A percentile compares a stretch with the other conserved stretches of the same genome.
Conservation (phyloP, 2,797 vertebrate species). For the Loriculus beryllinus region DNA sequence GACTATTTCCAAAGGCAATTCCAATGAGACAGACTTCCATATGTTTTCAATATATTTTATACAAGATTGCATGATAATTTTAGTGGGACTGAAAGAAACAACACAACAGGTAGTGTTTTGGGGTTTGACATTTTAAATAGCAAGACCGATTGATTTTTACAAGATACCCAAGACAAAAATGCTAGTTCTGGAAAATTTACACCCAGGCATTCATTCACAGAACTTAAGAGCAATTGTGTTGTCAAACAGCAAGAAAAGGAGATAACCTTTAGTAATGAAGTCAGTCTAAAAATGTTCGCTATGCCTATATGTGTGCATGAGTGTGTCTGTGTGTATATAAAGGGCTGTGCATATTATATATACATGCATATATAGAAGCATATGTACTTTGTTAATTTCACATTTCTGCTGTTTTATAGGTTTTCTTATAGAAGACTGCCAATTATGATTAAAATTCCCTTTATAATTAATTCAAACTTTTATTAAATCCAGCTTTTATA, state of each 20-base stretch:
- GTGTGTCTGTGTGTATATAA: not conserved
- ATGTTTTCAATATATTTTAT: slow-evolving; percentile 62
- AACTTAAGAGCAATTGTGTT: not conserved
- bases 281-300: not conserved
- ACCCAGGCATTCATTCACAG: not conserved
- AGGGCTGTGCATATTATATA: not conserved
- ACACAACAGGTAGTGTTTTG: slow-evolving; percentile 29
- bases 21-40: slow-evolving; percentile 54
- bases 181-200: not conserved
- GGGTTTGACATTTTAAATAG: slow-evolving; percentile 55
- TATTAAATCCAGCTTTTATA: slow-evolving; percentile 77
- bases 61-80: slow-evolving; percentile 61
- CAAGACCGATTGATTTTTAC: slow-evolving; percentile 33
- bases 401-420: not conserved
- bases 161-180: slow-evolving; percentile 34
- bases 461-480: slow-evolving; percentile 80
- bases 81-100: not conserved
- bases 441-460: slow-evolving; percentile 71
- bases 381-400: not conserved
- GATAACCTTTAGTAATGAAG: not conserved
- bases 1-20: slow-evolving; percentile 66
- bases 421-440: slow-evolving; percentile 58
- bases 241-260: slow-evolving; percentile 13
- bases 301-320: not conserved
- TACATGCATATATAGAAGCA: not conserved